Evolutionary conservation across 1,140 invertebrate genomes (phyloP), one percentile per base, ranked within the genome.

Genomic region (Cephus cinctus): DNA sequence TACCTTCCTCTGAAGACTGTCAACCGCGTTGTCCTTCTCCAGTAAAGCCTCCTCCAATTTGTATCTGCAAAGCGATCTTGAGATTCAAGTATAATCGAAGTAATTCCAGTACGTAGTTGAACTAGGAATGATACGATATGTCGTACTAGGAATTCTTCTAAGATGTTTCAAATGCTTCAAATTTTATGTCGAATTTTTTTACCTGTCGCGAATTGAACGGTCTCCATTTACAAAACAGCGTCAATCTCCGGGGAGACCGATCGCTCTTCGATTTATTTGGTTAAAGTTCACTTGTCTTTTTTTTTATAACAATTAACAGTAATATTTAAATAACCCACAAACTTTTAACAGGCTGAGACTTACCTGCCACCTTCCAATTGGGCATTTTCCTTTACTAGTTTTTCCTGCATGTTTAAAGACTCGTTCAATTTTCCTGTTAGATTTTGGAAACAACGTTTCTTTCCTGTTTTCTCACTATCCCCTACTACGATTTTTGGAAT

Each of bases 331-430:
- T n/a, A n/a, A n/a, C n/a, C n/a, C n/a, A n/a, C n/a, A n/a, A n/a
- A n/a, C n/a, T 40, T 8, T 32, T 27, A 11, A 21, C 9, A 47
- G 12, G 35, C 16, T 18, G 16, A 34, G 45, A 50, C 57, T 41
- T 64, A 79, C 78, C 75, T 76, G 56, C 70, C 81, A 38, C 78
- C 78, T 74, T 84, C 82, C 42, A 85, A 66, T 47, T 81, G 72
- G 8, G 78, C 80, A 58, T 84, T 84, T 65, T 83, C 82, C 31
- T 77, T 69, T 1, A 77, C 80, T 6, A 85, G 61, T 63, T 79
- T 81, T 56, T 85, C 83, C 52, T 83, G 82, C 77, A 83, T 80
- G 30, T 78, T 78, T 57, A 83, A 79, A 43, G 80, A 80, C 46
- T 83, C 80, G 23, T 63, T 79, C 39, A 83, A 62, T 52, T 79